These are phyloP conservation scores for Mionectes macconnelli DNA, from an alignment of 2,113 vertebrate species.

Conservation along the genomic window DNA sequence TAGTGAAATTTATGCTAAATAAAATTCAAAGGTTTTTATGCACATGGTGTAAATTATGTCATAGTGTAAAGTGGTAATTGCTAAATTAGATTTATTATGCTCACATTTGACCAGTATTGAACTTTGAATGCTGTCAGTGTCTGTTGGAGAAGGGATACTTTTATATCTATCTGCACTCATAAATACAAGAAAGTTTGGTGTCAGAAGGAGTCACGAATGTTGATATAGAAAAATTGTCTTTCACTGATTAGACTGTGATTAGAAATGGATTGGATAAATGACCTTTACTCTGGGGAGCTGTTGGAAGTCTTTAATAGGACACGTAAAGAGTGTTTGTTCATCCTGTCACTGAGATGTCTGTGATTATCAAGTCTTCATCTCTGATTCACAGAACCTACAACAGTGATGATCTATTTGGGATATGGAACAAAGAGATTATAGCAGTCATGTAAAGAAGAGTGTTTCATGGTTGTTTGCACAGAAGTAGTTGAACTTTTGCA, in stretches of 20 bases:
- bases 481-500: background rate
- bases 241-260: background rate
- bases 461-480: background rate
- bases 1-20: background rate
- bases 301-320: background rate
- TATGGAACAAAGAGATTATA: background rate
- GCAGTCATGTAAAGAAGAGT: background rate
- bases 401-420: background rate
- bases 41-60: background rate
- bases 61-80: background rate
- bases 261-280: background rate
- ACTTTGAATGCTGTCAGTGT: background rate
- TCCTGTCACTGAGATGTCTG: background rate
- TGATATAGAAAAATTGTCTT: background rate
- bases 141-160: background rate
- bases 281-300: background rate
- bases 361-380: background rate
- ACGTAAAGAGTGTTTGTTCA: background rate
- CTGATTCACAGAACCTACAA: background rate
- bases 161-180: background rate
- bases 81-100: background rate
- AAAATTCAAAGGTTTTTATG: background rate
- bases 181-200: background rate
- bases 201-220: background rate
- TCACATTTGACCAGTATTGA: background rate